phyloP scores from a whole-genome alignment of 2,113 vertebrate genomes.

The Mustelus asterias region DNA sequence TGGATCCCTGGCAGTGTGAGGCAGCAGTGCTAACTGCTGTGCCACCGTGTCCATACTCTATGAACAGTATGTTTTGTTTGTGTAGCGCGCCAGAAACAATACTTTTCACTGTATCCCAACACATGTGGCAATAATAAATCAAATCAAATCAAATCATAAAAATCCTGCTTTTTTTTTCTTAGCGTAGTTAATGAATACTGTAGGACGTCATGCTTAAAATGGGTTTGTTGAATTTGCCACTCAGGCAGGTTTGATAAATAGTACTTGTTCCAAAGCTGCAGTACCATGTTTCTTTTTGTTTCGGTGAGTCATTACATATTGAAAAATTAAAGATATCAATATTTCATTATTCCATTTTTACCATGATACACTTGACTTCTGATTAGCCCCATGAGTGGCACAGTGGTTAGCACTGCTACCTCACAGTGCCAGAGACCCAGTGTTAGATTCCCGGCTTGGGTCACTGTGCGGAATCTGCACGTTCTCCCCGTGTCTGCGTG shows the following conservation, averaged over 20 bases:
- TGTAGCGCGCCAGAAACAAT: no score
- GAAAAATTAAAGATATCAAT: not conserved
- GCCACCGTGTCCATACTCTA: no score
- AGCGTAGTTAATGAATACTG: not conserved
- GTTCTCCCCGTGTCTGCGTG: no score
- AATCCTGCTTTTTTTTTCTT: not conserved
- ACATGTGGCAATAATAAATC: no score
- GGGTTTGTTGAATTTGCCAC: not conserved
- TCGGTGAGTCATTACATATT: not conserved
- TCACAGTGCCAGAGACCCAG: no score
- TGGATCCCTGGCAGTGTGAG: no score
- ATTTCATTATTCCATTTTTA: not conserved
- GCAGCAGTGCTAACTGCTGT: no score
- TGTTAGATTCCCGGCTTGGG: no score
- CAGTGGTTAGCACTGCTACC: not conserved
- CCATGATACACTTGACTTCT: not conserved
- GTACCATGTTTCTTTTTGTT: not conserved
- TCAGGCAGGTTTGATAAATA: not conserved
- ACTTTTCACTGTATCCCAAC: no score
- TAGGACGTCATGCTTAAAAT: not conserved
- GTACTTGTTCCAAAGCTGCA: not conserved
- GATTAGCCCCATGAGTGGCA: not conserved
- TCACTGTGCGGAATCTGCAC: no score
- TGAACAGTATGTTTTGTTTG: no score
- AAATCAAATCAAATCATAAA: not conserved